Base-by-base conservation (phyloP, 2,797 vertebrate genomes). In the Threskiornis aethiopicus region DNA sequence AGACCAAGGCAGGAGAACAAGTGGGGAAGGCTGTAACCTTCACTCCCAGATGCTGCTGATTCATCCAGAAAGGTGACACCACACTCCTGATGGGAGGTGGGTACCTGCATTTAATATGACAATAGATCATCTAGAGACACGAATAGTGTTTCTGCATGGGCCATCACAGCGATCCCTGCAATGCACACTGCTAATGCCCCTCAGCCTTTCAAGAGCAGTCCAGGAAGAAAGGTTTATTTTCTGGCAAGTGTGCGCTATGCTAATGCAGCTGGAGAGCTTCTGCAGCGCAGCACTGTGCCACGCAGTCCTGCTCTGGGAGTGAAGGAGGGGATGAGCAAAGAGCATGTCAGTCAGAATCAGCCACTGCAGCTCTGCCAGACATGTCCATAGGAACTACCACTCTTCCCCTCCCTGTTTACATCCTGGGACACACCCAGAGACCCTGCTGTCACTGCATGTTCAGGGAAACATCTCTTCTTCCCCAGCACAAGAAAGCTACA, bases 31-130 rank as follows among this genome's bases (percentile, higher is more conserved):
- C 61, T 88, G 77, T 33, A 64, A 75, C 70, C 83, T 75, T 89
- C 70, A 75, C 37, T 82, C 44, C 37, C 65, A 90, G 73, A 59
- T 47, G 71, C 59, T 94, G 84, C 82, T 71, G 87, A 92, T 87
- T 94, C 67, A 93, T 52, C 65, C 57, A 37, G 84, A 70, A 96
- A 96, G 72, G 87, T 71, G 89, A 93, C 55, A 89, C 66, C 2
- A 1, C 21, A 5, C 29, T 87, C 31, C 46, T 61, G 70, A 39
- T 1, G 7, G 44, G 46, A 49, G 41, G 55, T 0, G 1, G n/a
- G 66, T 17, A 73, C 55, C 82, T 57, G 59, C 5, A 0, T 54
- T 84, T 80, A 59, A 25, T 47, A 29, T 24, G 31, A 78, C 65
- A 75, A 29, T 6, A 78, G 55, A 71, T 83, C 52, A 61, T 16